Evolutionary conservation across 2,888 invertebrate genomes (phyloP).

Genomic region (Lochmaea crataegi): DNA sequence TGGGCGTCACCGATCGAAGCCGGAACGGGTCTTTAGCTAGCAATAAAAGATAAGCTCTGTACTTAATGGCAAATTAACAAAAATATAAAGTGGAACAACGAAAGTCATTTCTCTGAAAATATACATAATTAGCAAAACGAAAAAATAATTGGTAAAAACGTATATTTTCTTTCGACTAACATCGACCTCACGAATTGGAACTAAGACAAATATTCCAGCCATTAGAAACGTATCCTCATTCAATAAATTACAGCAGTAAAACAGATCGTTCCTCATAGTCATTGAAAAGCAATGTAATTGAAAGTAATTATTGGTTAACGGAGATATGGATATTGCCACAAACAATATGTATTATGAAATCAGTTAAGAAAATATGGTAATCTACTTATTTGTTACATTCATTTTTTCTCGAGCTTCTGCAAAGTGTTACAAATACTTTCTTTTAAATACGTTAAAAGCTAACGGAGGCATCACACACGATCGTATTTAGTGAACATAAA

Average conservation of each 20-base stretch:
- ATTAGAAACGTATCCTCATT: slow-evolving; percentile 17
- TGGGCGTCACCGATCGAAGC: too few species aligned
- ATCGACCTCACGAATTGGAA: slow-evolving; percentile 13
- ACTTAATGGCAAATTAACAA: background rate
- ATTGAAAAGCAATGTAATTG: background rate
- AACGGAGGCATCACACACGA: background rate
- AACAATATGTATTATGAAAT: background rate
- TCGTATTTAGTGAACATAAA: background rate
- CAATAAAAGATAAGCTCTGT: background rate
- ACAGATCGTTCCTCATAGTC: slow-evolving; percentile 11
- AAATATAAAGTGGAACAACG: background rate
- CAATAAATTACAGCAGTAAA: slow-evolving; percentile 14
- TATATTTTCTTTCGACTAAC: slow-evolving; percentile 2
- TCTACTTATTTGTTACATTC: background rate
- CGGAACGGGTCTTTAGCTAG: too few species aligned
- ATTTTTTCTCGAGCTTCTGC: background rate
- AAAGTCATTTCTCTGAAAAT: background rate
- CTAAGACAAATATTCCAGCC: background rate
- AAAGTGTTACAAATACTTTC: background rate
- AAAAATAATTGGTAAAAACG: background rate
- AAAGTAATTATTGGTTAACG: slow-evolving; percentile 1
- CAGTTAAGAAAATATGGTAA: background rate
- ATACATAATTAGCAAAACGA: background rate
- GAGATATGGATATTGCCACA: background rate
- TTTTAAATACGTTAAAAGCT: background rate